These are phyloP conservation scores for Pygoscelis antarcticus DNA, from an alignment of 2,113 vertebrate genomes.

Conservation along the genomic window DNA sequence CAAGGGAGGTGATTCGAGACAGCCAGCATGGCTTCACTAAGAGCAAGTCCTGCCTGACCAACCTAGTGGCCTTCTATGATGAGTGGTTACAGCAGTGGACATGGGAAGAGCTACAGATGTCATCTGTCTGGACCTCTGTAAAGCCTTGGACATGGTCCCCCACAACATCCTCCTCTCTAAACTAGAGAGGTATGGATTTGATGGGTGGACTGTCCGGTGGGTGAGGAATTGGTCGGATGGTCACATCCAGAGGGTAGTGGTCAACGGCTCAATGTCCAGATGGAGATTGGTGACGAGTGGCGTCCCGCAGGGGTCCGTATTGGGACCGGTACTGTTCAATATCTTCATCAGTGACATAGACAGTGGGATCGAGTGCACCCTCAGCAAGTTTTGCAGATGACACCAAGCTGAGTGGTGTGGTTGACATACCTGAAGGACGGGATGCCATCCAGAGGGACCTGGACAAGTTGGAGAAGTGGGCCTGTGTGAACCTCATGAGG, in stretches of 20 bases:
- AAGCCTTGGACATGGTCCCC: not conserved
- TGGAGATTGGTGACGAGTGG: not conserved
- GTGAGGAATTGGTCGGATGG: not conserved
- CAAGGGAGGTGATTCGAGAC: not conserved
- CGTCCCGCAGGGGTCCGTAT: too few species aligned
- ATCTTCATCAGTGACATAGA: not conserved
- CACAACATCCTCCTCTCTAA: not conserved
- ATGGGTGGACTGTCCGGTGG: not conserved
- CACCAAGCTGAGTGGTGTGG: rapidly evolving
- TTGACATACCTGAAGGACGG: not conserved
- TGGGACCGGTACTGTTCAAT: not conserved
- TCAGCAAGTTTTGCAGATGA: not conserved
- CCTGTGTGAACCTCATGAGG: not conserved
- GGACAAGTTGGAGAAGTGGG: not conserved
- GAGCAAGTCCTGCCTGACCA: not conserved
- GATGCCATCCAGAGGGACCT: not conserved
- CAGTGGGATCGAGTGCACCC: not conserved
- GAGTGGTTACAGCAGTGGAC: not conserved
- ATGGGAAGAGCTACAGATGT: not conserved
- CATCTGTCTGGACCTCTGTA: not conserved
- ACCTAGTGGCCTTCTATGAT: not conserved
- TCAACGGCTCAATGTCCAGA: not conserved
- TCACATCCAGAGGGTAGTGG: not conserved
- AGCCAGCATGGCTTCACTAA: not conserved
- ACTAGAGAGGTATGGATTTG: not conserved